These are phyloP conservation scores for Stenodera caucasica DNA, from an alignment of 2,888 invertebrate genomes.

Conservation along the genomic window DNA sequence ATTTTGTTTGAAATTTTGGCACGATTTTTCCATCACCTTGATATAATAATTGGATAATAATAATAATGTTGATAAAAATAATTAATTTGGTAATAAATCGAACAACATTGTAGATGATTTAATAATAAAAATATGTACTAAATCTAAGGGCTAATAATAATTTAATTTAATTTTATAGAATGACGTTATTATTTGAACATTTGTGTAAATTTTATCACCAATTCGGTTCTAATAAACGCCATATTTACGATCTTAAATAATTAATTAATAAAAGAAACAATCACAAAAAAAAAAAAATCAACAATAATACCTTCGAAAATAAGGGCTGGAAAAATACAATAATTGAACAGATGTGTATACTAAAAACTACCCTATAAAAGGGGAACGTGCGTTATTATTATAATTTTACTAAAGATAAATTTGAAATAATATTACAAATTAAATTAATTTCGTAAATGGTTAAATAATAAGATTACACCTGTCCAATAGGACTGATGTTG, in stretches of 20 bases:
- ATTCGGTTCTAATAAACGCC: slow-evolving; percentile 9
- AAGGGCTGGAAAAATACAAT: too few relatives aligned
- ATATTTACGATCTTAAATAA: slow-evolving; percentile 12
- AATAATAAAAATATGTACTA: not conserved
- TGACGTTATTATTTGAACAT: not conserved
- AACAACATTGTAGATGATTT: not conserved
- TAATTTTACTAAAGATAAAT: too few relatives aligned
- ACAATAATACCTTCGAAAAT: too few relatives aligned
- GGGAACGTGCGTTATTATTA: too few relatives aligned
- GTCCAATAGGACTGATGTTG: slow-evolving; percentile 21
- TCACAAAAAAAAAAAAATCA: not conserved
- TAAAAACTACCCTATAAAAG: not conserved
- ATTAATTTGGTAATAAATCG: not conserved
- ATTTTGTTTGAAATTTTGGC: not conserved
- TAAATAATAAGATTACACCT: slow-evolving; percentile 12
- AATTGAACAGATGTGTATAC: not conserved
- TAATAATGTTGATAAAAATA: not conserved
- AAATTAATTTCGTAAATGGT: not conserved
- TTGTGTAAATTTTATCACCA: slow-evolving; percentile 13
- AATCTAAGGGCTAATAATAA: not conserved
- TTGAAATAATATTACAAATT: too few relatives aligned
- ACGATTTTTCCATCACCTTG: not conserved
- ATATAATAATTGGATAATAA: not conserved
- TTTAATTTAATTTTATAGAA: too few relatives aligned
- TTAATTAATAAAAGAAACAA: slow-evolving; percentile 14